Evolutionary conservation across 2,888 invertebrate species (phyloP).

Genomic region (Stegana nigrithorax): DNA sequence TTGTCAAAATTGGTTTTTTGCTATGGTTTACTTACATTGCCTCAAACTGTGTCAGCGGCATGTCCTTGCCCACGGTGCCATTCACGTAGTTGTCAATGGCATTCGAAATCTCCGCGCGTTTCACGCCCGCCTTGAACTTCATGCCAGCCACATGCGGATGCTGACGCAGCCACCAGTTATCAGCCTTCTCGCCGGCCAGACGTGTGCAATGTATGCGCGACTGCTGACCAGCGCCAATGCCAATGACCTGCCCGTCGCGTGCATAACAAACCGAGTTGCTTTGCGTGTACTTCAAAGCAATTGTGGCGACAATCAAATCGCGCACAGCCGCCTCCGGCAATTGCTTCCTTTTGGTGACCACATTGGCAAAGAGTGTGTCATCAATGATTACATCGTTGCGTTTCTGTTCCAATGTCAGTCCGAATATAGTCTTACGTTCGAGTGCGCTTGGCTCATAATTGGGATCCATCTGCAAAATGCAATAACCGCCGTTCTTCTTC

Average conservation of each 20-base stretch:
- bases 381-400: conserved; percentile 90
- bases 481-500: conserved; percentile 95
- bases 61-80: conserved; percentile 89
- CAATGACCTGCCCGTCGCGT: conserved; percentile 84
- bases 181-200: conserved; percentile 96
- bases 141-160: conserved; percentile 87
- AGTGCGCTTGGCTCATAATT: conserved; percentile 82
- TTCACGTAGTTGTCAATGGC: conserved; percentile 95
- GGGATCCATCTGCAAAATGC: conserved; percentile 91
- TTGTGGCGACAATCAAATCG: conserved; percentile 94
- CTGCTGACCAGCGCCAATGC: conserved; percentile 99
- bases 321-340: conserved; percentile 82
- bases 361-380: conserved; percentile 80
- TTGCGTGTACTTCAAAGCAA: conserved; percentile 97
- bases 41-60: conserved; percentile 81
- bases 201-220: conserved; percentile 98
- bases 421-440: conserved; percentile 87
- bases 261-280: conserved; percentile 99
- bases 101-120: conserved; percentile 93
- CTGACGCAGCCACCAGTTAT: conserved; percentile 97
- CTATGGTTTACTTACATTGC: conserved; percentile 83
- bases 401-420: conserved; percentile 86
- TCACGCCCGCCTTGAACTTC: conserved; percentile 87
- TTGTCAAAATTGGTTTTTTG: too few species aligned
- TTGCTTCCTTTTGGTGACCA: conserved; percentile 79